Percentiles rank a stretch among this genome's conserved stretches.
phyloP scores from a whole-genome alignment of 1,140 invertebrate species.

The Nautilus pompilius region DNA sequence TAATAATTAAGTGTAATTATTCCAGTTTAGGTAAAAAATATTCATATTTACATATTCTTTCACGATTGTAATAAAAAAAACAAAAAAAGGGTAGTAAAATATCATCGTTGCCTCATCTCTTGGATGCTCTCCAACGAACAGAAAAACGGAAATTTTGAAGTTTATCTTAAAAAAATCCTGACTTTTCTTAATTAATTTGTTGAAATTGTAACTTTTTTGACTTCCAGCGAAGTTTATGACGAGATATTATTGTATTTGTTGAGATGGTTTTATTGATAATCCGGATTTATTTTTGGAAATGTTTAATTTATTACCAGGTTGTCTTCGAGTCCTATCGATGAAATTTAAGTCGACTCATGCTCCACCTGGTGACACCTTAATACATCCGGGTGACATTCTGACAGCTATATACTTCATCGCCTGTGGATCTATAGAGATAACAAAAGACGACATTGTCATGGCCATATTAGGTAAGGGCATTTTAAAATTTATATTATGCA shows the following conservation, averaged over 20 bases:
- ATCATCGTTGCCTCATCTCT: too few species aligned
- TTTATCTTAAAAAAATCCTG: not conserved
- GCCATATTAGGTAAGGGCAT: conserved; percentile 48
- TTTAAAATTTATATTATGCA: too few species aligned
- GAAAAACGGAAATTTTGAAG: not conserved
- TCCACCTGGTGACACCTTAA: conserved; percentile 51
- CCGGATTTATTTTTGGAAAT: not conserved
- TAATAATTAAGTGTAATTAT: too few species aligned
- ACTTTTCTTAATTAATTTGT: not conserved
- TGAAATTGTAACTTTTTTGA: not conserved
- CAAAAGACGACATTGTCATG: conserved; percentile 48
- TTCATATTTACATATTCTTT: too few species aligned
- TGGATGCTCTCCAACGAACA: not conserved
- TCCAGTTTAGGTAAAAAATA: too few species aligned
- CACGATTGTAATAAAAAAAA: too few species aligned
- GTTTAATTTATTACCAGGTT: conserved; percentile 27
- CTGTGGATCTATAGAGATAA: conserved; percentile 50
- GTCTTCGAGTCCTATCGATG: conserved; percentile 45
- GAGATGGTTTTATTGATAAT: not conserved
- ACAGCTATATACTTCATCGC: conserved; percentile 53
- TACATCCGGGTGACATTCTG: conserved; percentile 52
- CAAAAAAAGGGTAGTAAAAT: too few species aligned
- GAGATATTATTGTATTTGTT: not conserved
- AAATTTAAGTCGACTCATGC: conserved; percentile 54
- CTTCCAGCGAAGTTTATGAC: too few species aligned